These are phyloP conservation scores for Cygnus buccinator DNA, from an alignment of 2,113 vertebrate species.

Conservation along the genomic window DNA sequence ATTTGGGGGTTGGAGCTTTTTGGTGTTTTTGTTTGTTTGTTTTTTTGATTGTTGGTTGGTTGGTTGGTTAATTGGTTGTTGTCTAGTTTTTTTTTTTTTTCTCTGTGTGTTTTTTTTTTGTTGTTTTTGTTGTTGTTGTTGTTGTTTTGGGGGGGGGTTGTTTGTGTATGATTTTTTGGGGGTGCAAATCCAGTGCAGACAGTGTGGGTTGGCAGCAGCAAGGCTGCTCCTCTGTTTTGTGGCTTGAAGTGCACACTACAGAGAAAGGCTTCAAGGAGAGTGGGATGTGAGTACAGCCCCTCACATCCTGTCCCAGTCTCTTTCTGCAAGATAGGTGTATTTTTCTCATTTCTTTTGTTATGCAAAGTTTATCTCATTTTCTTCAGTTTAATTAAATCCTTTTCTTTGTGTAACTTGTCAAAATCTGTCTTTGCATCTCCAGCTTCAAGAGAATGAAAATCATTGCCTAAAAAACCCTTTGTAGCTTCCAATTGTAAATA, in stretches of 20 bases:
- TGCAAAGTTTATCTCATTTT: conserved; percentile 59
- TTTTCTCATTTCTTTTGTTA: conserved; percentile 29
- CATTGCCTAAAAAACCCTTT: conserved; percentile 23
- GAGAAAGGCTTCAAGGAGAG: background rate
- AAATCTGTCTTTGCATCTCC: conserved; percentile 29
- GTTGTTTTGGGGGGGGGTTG: background rate
- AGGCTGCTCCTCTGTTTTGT: background rate
- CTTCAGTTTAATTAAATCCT: conserved; percentile 57
- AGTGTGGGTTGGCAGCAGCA: background rate
- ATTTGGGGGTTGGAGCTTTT: background rate
- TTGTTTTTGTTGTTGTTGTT: background rate
- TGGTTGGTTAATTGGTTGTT: background rate
- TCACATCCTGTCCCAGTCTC: background rate
- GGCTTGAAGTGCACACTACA: background rate
- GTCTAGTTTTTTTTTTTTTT: background rate
- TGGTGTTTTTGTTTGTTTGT: background rate
- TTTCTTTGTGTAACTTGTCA: conserved; percentile 41
- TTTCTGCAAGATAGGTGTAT: background rate
- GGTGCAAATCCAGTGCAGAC: too few species aligned
- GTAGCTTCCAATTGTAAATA: conserved; percentile 1
- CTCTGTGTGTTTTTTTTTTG: background rate
- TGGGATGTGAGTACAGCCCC: background rate
- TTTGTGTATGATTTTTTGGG: background rate
- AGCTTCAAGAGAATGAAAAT: conserved; percentile 46
- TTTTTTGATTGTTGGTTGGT: background rate